phyloP scores from a whole-genome alignment of 1,140 invertebrate species.

The Apis mellifera region DNA sequence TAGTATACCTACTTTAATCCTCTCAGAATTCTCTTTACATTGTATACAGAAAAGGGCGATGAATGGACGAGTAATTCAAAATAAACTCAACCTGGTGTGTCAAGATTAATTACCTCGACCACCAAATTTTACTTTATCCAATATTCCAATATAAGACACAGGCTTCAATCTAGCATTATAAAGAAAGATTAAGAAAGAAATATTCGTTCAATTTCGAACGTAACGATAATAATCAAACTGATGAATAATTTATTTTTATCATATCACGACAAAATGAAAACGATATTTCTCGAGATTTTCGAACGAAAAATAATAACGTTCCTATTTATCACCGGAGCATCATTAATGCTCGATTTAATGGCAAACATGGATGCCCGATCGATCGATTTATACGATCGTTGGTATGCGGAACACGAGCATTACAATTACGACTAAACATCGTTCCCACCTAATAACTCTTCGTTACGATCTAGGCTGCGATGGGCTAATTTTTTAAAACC shows the following conservation, averaged over 20 bases:
- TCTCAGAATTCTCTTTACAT: no score
- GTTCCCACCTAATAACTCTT: not conserved
- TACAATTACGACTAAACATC: conserved; percentile 27
- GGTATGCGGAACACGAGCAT: not conserved
- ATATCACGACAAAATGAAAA: not conserved
- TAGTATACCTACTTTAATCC: no score
- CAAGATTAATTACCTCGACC: no score
- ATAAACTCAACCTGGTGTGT: no score
- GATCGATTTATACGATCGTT: conserved; percentile 5
- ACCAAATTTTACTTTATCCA: no score
- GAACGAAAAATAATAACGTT: not conserved
- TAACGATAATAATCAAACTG: not conserved
- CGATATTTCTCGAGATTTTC: not conserved
- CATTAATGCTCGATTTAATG: conserved; percentile 16
- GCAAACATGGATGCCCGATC: conserved; percentile 3
- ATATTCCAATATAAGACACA: no score
- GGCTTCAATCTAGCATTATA: no score
- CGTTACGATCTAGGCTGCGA: not conserved
- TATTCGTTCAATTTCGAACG: not conserved
- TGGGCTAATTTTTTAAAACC: not conserved
- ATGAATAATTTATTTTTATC: conserved; percentile 1
- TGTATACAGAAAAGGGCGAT: no score
- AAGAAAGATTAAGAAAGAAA: no score
- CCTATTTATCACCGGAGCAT: not conserved
- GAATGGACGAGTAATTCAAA: no score